Evolutionary conservation across 2,113 vertebrate species (phyloP), one percentile per base, ranked within the genome.

Genomic region (Oncorhynchus gorbuscha): DNA sequence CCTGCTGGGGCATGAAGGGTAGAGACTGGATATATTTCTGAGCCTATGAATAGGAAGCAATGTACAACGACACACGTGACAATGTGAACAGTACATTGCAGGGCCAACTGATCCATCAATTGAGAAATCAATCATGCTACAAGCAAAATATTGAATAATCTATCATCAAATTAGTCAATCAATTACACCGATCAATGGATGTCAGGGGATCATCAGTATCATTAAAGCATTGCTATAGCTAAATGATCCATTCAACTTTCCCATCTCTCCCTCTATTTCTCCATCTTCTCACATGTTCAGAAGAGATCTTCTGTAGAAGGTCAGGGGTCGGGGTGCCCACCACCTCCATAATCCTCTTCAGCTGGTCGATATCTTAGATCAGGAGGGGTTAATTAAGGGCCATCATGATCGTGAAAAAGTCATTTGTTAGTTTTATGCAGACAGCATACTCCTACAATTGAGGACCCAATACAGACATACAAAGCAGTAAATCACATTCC

Each of bases 291-390:
- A 98, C 97, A 13, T 99, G 97, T 82, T 99, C 97, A 0, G 97
- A 99, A 66, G 97, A 98, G 72, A 99, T 99, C 87, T 99, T 99
- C 85, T 96, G 95, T 22, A 99, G 87, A 73, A 99, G 95, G 48
- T 99, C 97, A 0, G 96, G 94, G 45, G 95, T 96, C 5, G 97
- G 97, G 0, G 97, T 99, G 68, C 97, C 97, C 72, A 99, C 96
- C 77, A 99, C 93, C 88, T 99, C 97, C 97, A 99, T 98, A 92
- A 99, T 99, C 86, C 96, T 95, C 87, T 99, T 99, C 76, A 99
- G 90, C 67, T 99, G 97, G 91, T 99, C 97, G 0, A 99, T 98
- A 93, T 99, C 97, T 99, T 75, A 67, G 45, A 4, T 69, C 22
- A 48, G 69, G 32, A 59, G 2, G 26, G 72, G 86, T 93, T 84